These are phyloP conservation scores for Drosophila navojoa DNA, from an alignment of 1,140 invertebrate genomes.

Conservation along the genomic window DNA sequence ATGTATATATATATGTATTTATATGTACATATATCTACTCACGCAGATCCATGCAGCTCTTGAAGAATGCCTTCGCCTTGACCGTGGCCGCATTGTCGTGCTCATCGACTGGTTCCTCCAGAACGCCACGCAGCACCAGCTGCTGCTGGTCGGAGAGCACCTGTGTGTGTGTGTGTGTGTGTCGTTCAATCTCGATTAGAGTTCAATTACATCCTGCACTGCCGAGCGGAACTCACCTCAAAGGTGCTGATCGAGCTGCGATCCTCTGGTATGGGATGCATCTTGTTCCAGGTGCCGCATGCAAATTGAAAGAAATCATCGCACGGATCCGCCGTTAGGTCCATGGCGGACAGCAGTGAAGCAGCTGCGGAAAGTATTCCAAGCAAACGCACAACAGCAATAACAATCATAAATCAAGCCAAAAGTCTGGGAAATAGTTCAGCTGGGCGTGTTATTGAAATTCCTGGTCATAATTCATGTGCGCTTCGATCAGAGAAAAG, in stretches of 20 bases:
- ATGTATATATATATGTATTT: too few species aligned
- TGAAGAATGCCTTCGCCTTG: slow-evolving; percentile 94
- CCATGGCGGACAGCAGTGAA: slow-evolving; percentile 93
- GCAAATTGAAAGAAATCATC: slow-evolving; percentile 95
- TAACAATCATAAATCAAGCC: neutral
- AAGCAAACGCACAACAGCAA: neutral
- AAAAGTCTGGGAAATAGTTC: slow-evolving; percentile 5
- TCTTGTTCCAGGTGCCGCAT: slow-evolving; percentile 95
- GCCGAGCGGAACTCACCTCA: slow-evolving; percentile 85
- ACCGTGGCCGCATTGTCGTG: slow-evolving; percentile 89
- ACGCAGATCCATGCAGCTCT: slow-evolving; percentile 94
- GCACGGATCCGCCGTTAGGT: slow-evolving; percentile 91
- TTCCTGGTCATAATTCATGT: slow-evolving; percentile 11
- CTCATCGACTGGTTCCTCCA: slow-evolving; percentile 87
- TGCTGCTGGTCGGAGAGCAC: slow-evolving; percentile 94
- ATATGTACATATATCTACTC: slow-evolving; percentile 84
- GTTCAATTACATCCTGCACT: neutral
- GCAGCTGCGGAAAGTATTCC: slow-evolving; percentile 86
- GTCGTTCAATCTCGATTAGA: too few species aligned
- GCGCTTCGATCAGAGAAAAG: slow-evolving; percentile 8
- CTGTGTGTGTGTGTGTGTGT: too few species aligned
- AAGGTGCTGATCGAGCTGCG: slow-evolving; percentile 94
- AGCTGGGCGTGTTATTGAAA: slow-evolving; percentile 12
- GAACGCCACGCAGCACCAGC: slow-evolving; percentile 91
- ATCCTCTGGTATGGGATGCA: slow-evolving; percentile 95